Evolutionary conservation across 1,140 invertebrate genomes (phyloP).

Genomic region (Drosophila gunungcola): DNA sequence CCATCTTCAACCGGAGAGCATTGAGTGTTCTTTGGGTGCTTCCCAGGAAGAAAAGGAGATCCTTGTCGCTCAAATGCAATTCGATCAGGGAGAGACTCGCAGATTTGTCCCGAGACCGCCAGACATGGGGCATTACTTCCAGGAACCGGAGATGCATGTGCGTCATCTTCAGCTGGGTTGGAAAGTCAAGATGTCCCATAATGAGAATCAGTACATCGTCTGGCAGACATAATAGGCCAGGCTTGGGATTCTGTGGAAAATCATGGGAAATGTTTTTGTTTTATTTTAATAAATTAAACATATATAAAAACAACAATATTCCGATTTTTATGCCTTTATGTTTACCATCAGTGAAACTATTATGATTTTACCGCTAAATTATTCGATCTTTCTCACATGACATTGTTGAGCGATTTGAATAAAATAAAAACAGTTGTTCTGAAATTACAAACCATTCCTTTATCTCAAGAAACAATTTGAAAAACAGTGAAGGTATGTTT

Average conservation of each 20-base stretch:
- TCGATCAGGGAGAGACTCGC: slow-evolving; percentile 30
- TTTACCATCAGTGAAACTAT: too few relatives aligned
- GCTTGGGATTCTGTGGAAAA: not conserved
- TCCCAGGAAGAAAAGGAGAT: slow-evolving; percentile 39
- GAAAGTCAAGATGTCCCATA: slow-evolving; percentile 39
- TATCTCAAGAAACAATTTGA: too few relatives aligned
- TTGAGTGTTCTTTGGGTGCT: slow-evolving; percentile 19
- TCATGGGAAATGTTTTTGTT: too few relatives aligned
- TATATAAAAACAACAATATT: too few relatives aligned
- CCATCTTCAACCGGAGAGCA: slow-evolving; percentile 27
- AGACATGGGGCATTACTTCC: slow-evolving; percentile 38
- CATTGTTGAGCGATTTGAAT: too few relatives aligned
- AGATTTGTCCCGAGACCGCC: slow-evolving; percentile 29
- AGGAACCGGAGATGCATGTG: slow-evolving; percentile 41
- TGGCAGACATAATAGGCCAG: not conserved
- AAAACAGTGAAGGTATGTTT: too few relatives aligned
- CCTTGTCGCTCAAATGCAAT: not conserved
- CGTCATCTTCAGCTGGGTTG: slow-evolving; percentile 25
- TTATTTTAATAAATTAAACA: too few relatives aligned
- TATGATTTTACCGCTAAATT: too few relatives aligned
- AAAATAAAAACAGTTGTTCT: too few relatives aligned
- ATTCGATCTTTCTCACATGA: too few relatives aligned
- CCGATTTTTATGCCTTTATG: too few relatives aligned
- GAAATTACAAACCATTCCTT: too few relatives aligned
- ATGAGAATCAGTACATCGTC: slow-evolving; percentile 53